Conservation (phyloP, 2,888 invertebrate genomes). For the Machimus atricapillus region DNA sequence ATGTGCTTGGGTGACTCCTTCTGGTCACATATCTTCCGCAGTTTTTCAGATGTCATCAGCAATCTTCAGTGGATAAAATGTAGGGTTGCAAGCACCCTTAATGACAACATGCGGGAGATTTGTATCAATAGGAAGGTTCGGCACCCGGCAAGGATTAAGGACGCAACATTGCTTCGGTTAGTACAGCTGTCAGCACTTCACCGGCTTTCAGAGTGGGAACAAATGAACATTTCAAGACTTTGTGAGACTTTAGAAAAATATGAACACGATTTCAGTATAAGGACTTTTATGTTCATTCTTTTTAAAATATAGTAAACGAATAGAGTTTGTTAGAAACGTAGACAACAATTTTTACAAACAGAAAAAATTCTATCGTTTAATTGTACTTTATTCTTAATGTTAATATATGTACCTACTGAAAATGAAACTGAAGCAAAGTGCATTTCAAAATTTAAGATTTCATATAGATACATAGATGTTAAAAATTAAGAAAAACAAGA, state of each 20-base stretch:
- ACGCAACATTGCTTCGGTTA: background rate
- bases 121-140: background rate
- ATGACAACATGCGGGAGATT: conserved; percentile 18
- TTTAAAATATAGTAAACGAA: no score
- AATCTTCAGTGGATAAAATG: conserved; percentile 37
- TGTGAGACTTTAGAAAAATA: background rate
- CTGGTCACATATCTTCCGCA: conserved; percentile 26
- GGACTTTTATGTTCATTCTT: no score
- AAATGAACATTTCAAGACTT: no score
- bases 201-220: background rate
- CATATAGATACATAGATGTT: no score
- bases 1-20: background rate
- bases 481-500: no score
- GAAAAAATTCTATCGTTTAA: no score
- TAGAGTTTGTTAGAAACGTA: no score
- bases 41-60: conserved; percentile 41
- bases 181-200: background rate
- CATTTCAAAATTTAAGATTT: no score
- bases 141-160: background rate
- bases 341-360: no score
- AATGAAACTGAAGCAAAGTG: no score
- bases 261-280: background rate
- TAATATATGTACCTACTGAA: no score
- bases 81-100: conserved; percentile 20
- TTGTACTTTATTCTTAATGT: no score